phyloP scores from a whole-genome alignment of 23 tunicate genomes.

The Styela plicata region DNA sequence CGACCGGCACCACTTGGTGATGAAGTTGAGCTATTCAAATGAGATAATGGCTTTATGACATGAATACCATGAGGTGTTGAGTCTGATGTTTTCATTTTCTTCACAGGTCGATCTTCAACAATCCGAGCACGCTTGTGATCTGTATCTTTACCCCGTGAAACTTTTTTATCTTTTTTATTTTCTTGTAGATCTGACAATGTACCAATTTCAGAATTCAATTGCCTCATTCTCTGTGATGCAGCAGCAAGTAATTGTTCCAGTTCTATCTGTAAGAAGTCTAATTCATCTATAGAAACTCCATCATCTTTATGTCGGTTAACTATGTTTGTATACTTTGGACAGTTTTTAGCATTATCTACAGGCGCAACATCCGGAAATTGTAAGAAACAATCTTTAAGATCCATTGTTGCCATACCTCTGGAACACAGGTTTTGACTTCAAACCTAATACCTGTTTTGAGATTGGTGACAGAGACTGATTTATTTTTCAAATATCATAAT shows the following conservation, averaged over 20 bases:
- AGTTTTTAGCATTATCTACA: conserved; percentile 66
- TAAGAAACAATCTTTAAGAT: conserved; percentile 37
- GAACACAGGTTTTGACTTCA: no score
- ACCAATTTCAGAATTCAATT: conserved; percentile 48
- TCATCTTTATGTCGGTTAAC: conserved; percentile 48
- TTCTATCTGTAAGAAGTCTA: conserved; percentile 73
- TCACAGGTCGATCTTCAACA: conserved; percentile 54
- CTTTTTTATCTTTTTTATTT: conserved; percentile 63
- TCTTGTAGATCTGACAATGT: conserved; percentile 43
- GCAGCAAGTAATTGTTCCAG: conserved; percentile 68
- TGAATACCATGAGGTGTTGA: conserved; percentile 40
- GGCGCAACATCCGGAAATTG: conserved; percentile 64
- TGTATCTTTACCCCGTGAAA: conserved; percentile 39
- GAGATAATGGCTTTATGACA: background rate
- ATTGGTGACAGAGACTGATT: no score
- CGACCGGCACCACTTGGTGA: conserved; percentile 47
- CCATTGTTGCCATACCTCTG: conserved; percentile 24
- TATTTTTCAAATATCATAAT: no score
- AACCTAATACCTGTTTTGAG: no score
- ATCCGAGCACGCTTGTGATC: conserved; percentile 45
- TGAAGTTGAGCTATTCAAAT: conserved; percentile 29
- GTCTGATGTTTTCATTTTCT: conserved; percentile 58
- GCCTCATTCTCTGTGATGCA: conserved; percentile 58
- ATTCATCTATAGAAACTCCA: conserved; percentile 46
- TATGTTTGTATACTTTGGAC: conserved; percentile 63